Evolutionary conservation across 2,797 vertebrate species (phyloP).

Genomic region (Hemibagrus guttatus): DNA sequence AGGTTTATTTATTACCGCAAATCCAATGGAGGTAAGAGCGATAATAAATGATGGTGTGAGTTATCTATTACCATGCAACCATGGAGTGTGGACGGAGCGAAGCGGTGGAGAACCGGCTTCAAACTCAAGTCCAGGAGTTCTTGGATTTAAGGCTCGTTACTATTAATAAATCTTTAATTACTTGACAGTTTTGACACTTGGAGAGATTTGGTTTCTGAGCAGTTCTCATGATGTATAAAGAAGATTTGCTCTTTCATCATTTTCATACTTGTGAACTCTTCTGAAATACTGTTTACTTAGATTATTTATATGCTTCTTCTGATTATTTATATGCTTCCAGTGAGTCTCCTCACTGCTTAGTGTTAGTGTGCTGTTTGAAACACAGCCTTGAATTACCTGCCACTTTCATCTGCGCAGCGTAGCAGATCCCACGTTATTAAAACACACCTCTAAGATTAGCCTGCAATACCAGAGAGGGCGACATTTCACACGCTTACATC

Average conservation of each 20-base stretch:
- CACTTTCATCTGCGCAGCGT: not conserved
- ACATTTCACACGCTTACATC: not conserved
- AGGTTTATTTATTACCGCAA: conserved; percentile 38
- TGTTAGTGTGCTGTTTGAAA: not conserved
- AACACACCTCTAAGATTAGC: too few species aligned
- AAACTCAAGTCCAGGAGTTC: not conserved
- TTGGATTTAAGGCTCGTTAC: not conserved
- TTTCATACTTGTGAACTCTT: not conserved
- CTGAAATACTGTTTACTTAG: not conserved
- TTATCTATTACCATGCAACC: conserved; percentile 4
- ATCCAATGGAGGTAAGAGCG: conserved; percentile 34
- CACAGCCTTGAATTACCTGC: not conserved
- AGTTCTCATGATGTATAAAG: not conserved
- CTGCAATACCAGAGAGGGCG: not conserved
- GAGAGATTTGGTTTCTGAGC: not conserved
- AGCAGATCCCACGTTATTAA: not conserved
- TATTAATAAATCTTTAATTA: not conserved
- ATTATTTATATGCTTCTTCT: not conserved
- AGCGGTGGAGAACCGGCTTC: not conserved
- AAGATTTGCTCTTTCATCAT: not conserved
- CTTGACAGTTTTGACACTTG: not conserved
- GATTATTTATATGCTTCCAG: not conserved
- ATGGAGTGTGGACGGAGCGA: not conserved
- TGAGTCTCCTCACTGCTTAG: not conserved
- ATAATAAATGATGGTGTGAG: conserved; percentile 17